Percentiles rank a stretch among this genome's conserved stretches.
Evolutionary conservation across 1,140 invertebrate genomes (phyloP).

Genomic region (Eriosoma lanigerum): DNA sequence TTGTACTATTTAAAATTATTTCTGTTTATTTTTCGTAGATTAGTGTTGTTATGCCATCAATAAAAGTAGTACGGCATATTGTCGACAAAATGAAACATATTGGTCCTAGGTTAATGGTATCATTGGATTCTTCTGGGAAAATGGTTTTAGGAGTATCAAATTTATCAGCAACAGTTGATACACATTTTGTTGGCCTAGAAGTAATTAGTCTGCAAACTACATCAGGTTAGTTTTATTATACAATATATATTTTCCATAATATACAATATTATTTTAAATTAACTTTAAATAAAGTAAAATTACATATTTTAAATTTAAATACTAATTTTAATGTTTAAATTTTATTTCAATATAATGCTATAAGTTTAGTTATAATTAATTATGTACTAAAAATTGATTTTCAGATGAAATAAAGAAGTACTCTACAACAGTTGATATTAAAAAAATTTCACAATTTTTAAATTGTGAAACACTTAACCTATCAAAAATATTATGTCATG

Average conservation of each 20-base stretch:
- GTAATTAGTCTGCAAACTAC: background rate
- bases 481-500: constrained; percentile 64
- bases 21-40: constrained; percentile 52
- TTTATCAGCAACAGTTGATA: constrained; percentile 42
- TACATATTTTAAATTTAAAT: no score
- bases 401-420: constrained; percentile 53
- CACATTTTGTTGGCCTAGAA: constrained; percentile 33
- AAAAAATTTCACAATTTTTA: constrained; percentile 64
- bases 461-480: constrained; percentile 65
- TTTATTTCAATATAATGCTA: no score
- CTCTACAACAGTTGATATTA: constrained; percentile 62
- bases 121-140: constrained; percentile 35
- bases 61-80: constrained; percentile 37
- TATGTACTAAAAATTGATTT: no score
- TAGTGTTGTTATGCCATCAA: constrained; percentile 41
- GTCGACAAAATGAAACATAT: constrained; percentile 46
- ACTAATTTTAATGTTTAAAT: no score
- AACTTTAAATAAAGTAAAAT: no score
- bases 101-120: constrained; percentile 22
- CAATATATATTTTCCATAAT: no score
- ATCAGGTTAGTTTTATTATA: background rate
- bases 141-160: constrained; percentile 44
- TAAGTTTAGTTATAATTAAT: no score
- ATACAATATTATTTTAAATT: no score
- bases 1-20: background rate